Evolutionary conservation across 2,113 vertebrate genomes (phyloP), one percentile per base, ranked within the genome.

Genomic region (Henicopernis longicauda): DNA sequence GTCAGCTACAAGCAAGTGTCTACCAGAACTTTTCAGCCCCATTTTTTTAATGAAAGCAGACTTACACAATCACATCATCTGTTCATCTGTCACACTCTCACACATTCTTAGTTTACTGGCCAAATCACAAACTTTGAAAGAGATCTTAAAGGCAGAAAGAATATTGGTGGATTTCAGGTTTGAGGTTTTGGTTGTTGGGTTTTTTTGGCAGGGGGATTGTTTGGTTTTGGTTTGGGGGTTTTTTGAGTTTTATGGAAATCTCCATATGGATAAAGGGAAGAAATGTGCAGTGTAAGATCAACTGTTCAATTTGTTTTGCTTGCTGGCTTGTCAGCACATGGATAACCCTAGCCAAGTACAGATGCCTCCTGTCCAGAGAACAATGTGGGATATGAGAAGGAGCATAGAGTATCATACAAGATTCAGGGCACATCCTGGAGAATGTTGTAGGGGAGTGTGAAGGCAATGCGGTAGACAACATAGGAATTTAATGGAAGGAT

Each of bases 361-460:
- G 65, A 59, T 87, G 36, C 42, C 31, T 84, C 34, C 27, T 49
- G 36, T 29, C 45, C 61, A 59, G 22, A 55, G 47, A 71, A 42
- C 5, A 27, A 14, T 1, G 14, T 10, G 42, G 27, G 16, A 52
- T 27, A 29, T 3, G 6, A 65, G 52, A 80, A 89, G 63, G 26
- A 58, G 14, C 27, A 83, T 7, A 52, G 21, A 52, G 21, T 8
- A 45, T 8, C n/a, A 10, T 16, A 62, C 38, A 42, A 55, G n/a
- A 32, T 47, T n/a, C 36, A 69, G 44, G 20, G 16, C 29, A 72
- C 2, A 0, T 58, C 65, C 78, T 61, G 42, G 5, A 52, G 20
- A 82, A 62, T 0, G 0, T 25, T 40, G 52, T 20, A 19, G 5
- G 27, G 19, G 34, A 59, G 9, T 4, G 6, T 20, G 16, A 86